These are phyloP conservation scores for Odiellus spinosus DNA, from an alignment of 2,888 invertebrate genomes.

Conservation along the genomic window DNA sequence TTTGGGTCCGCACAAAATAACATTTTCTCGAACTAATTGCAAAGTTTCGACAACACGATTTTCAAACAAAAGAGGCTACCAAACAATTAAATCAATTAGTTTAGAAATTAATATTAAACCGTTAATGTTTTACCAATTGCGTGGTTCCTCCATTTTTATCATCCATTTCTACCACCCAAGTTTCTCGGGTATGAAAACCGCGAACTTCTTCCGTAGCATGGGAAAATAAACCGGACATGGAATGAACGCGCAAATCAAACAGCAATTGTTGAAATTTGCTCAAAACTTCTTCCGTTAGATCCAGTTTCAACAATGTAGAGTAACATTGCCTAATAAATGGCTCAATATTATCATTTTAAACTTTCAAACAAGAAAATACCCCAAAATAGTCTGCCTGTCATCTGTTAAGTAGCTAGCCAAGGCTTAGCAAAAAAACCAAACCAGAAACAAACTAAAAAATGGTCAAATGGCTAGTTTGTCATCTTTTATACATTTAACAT, in stretches of 20 bases:
- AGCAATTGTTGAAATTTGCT: slow-evolving; percentile 68
- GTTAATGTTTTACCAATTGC: slow-evolving; percentile 53
- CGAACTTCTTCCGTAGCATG: slow-evolving; percentile 60
- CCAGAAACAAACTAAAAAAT: no score
- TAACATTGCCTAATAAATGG: slow-evolving; percentile 51
- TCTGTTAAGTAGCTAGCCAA: no score
- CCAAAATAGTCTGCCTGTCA: no score
- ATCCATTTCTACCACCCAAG: slow-evolving; percentile 69
- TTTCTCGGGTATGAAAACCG: slow-evolving; percentile 53
- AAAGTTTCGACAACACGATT: slow-evolving; percentile 53
- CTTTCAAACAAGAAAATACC: no score
- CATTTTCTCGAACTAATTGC: slow-evolving; percentile 46
- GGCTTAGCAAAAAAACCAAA: no score
- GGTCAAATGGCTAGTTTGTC: no score
- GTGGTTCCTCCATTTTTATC: slow-evolving; percentile 74
- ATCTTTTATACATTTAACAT: not conserved
- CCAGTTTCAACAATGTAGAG: slow-evolving; percentile 54
- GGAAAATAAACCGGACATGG: slow-evolving; percentile 66
- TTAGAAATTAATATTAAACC: no score
- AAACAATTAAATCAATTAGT: not conserved
- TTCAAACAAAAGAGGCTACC: slow-evolving; percentile 52
- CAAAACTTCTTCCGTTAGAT: slow-evolving; percentile 72
- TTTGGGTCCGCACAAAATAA: slow-evolving; percentile 50
- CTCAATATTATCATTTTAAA: no score
- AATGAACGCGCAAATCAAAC: slow-evolving; percentile 69